phyloP scores from a whole-genome alignment of 1,140 invertebrate species.

The Drosophila lini region DNA sequence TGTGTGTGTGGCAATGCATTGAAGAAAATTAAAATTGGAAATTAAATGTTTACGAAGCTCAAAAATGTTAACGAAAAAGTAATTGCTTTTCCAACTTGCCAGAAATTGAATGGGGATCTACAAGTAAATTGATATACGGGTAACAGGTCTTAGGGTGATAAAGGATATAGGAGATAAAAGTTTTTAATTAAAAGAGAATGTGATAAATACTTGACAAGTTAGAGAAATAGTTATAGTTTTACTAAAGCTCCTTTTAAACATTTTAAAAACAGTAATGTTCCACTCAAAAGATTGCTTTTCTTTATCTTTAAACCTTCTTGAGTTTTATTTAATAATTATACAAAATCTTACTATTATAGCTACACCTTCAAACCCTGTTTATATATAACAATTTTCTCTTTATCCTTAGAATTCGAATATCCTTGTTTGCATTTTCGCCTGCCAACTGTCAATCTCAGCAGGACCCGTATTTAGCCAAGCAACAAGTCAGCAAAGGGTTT shows the following conservation, averaged over 20 bases:
- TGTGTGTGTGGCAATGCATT: constrained; percentile 72
- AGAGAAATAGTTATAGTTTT: neutral
- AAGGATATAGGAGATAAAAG: neutral
- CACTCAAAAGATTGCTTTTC: neutral
- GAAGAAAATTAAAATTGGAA: constrained; percentile 80
- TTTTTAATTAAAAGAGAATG: neutral
- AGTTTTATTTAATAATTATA: no score
- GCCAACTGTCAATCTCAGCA: constrained; percentile 32
- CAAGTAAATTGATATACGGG: constrained; percentile 3
- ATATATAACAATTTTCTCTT: neutral
- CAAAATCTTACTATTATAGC: neutral
- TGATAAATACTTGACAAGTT: neutral
- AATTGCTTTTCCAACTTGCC: constrained; percentile 72
- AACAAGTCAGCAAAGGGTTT: constrained; percentile 37
- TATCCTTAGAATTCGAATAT: neutral
- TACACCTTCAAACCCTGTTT: no score
- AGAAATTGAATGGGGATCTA: constrained; percentile 23
- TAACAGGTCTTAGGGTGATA: neutral
- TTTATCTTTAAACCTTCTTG: neutral
- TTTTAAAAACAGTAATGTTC: no score
- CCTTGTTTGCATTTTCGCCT: constrained; percentile 2
- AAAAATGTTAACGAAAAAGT: constrained; percentile 78
- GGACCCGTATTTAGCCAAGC: constrained; percentile 12
- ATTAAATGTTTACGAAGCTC: constrained; percentile 81
- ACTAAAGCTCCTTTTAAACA: neutral